Conservation (phyloP, 1,140 invertebrate species). For the Micrasema longulum region DNA sequence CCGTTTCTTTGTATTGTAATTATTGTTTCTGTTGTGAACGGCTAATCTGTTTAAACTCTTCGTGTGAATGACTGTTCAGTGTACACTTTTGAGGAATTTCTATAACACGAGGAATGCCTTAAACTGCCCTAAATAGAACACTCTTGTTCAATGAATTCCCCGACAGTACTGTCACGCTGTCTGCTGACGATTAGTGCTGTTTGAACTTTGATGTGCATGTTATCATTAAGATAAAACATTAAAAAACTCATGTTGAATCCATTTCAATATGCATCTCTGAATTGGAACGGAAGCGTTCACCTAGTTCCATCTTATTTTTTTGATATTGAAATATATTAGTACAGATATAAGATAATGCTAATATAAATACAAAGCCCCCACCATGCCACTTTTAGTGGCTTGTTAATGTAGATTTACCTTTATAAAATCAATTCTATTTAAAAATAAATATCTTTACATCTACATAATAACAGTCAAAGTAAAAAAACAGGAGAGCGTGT, state of each 20-base stretch:
- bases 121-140: constrained; percentile 16
- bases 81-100: constrained; percentile 20
- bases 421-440: too few relatives aligned
- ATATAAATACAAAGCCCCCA: too few relatives aligned
- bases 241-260: background rate
- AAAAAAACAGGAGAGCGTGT: too few relatives aligned
- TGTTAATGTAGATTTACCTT: too few relatives aligned
- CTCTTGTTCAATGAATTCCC: constrained; percentile 4
- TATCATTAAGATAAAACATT: background rate
- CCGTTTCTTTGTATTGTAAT: constrained; percentile 8
- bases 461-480: too few relatives aligned
- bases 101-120: too few relatives aligned
- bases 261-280: background rate
- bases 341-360: too few relatives aligned
- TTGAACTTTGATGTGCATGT: too few relatives aligned
- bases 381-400: too few relatives aligned
- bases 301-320: background rate
- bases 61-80: constrained; percentile 1
- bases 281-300: too few relatives aligned
- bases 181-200: too few relatives aligned
- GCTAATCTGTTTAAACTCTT: background rate
- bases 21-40: background rate
- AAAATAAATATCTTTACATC: too few relatives aligned
- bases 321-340: background rate
- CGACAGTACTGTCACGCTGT: constrained; percentile 3